phyloP scores from a whole-genome alignment of 2,888 invertebrate genomes.

The Ophion ventricosus region DNA sequence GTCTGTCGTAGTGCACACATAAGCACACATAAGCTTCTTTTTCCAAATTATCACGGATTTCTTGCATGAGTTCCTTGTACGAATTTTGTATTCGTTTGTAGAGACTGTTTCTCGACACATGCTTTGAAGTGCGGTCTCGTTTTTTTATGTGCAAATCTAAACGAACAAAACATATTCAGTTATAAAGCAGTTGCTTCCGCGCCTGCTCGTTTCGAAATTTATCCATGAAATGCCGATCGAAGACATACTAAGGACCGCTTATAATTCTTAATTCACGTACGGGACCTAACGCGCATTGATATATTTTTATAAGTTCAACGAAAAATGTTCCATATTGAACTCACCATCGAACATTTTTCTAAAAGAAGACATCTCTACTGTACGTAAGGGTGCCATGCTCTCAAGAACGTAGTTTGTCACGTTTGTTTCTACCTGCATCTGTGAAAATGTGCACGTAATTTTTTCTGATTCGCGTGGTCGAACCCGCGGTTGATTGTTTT shows the following conservation, averaged over 20 bases:
- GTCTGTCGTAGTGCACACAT: slow-evolving; percentile 55
- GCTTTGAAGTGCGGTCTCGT: slow-evolving; percentile 3
- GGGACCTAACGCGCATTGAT: neutral
- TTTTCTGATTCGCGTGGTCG: neutral
- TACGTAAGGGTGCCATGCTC: slow-evolving; percentile 12
- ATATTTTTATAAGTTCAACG: too few species aligned
- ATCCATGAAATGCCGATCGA: neutral
- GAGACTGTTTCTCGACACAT: slow-evolving; percentile 13
- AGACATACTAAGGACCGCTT: neutral
- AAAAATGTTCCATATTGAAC: neutral
- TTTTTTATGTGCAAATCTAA: slow-evolving; percentile 4
- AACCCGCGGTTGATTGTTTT: neutral
- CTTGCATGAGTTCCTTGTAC: slow-evolving; percentile 25
- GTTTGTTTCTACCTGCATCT: slow-evolving; percentile 2
- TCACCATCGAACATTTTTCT: slow-evolving; percentile 16
- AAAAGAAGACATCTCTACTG: slow-evolving; percentile 15
- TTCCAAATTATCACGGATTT: neutral
- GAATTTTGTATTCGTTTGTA: neutral
- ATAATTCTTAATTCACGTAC: neutral
- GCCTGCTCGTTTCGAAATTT: neutral
- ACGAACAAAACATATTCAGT: neutral
- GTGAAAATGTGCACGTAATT: slow-evolving; percentile 9
- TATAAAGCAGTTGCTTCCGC: neutral
- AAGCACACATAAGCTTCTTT: slow-evolving; percentile 21
- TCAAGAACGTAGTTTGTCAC: slow-evolving; percentile 17